A percentile compares a stretch with the other conserved stretches of the same genome.
Evolutionary conservation across 2,888 invertebrate genomes (phyloP).

Genomic region (Drosophila recens): DNA sequence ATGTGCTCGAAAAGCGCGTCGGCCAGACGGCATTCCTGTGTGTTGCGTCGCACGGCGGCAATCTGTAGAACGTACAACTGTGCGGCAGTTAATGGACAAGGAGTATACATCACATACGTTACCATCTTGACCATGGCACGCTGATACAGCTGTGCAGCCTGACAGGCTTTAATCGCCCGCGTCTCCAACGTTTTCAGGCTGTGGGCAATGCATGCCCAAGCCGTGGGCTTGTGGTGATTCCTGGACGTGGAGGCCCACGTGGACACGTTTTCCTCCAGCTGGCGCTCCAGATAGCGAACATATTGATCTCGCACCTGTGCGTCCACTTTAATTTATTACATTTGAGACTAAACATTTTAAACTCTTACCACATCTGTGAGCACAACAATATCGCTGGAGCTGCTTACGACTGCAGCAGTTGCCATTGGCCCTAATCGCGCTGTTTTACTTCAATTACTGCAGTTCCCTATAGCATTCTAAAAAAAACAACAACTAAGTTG

Average conservation of each 20-base stretch:
- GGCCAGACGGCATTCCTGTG: conserved; percentile 74
- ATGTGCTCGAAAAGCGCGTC: conserved; percentile 64
- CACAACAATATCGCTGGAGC: conserved; percentile 48
- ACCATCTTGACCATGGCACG: conserved; percentile 83
- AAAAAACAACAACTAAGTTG: conserved; percentile 23
- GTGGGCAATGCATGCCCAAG: conserved; percentile 62
- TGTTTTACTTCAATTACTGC: not conserved
- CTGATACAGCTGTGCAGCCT: conserved; percentile 80
- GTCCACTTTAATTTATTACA: conserved; percentile 1
- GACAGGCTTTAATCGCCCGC: conserved; percentile 78
- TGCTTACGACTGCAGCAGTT: conserved; percentile 15
- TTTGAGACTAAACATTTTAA: not conserved
- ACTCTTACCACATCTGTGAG: conserved; percentile 69
- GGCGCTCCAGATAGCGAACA: conserved; percentile 76
- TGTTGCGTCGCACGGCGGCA: conserved; percentile 73
- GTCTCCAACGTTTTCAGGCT: conserved; percentile 75
- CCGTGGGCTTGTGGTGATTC: conserved; percentile 69
- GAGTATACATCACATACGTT: conserved; percentile 20
- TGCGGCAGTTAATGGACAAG: not conserved
- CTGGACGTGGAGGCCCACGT: conserved; percentile 63
- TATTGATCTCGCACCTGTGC: conserved; percentile 82
- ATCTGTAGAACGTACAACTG: conserved; percentile 61
- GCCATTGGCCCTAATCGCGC: conserved; percentile 43
- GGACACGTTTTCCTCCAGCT: conserved; percentile 74
- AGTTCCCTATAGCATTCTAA: conserved; percentile 22